Conservation (phyloP, 2,797 vertebrate genomes). For the Lagorchestes hirsutus region DNA sequence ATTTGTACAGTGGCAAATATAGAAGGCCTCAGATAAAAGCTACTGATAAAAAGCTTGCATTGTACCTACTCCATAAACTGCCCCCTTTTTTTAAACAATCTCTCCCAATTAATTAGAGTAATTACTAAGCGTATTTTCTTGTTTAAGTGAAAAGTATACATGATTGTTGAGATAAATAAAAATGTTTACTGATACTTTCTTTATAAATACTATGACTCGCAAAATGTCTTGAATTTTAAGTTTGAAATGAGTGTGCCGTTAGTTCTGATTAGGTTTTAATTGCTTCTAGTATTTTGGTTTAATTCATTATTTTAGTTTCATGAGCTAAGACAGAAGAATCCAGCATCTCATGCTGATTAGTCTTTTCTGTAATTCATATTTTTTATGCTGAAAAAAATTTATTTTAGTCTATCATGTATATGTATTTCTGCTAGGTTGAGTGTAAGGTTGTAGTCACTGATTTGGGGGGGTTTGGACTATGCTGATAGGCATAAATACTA, state of each 20-base stretch:
- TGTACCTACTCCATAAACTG: conserved; percentile 60
- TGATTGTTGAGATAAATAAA: conserved; percentile 71
- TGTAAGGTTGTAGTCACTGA: neutral
- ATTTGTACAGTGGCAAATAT: conserved; percentile 26
- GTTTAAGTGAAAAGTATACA: conserved; percentile 60
- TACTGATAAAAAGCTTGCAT: conserved; percentile 55
- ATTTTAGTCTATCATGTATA: conserved; percentile 18
- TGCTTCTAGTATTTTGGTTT: conserved; percentile 43
- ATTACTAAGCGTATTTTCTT: conserved; percentile 67
- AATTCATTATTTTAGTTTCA: conserved; percentile 67
- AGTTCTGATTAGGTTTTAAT: conserved; percentile 60
- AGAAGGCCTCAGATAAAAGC: conserved; percentile 61
- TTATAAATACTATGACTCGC: conserved; percentile 69
- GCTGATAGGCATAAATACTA: neutral
- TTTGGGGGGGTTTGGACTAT: conserved; percentile 13
- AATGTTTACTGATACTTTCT: conserved; percentile 73
- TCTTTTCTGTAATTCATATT: neutral
- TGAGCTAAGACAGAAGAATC: conserved; percentile 54
- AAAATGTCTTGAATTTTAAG: conserved; percentile 69
- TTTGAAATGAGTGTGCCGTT: conserved; percentile 72
- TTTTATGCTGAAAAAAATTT: neutral
- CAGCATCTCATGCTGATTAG: neutral
- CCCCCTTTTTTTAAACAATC: neutral
- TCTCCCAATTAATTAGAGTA: conserved; percentile 66
- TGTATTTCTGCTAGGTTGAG: neutral